Evolutionary conservation across 2,797 vertebrate species (phyloP).

Genomic region (Ctenosaura bakeri): DNA sequence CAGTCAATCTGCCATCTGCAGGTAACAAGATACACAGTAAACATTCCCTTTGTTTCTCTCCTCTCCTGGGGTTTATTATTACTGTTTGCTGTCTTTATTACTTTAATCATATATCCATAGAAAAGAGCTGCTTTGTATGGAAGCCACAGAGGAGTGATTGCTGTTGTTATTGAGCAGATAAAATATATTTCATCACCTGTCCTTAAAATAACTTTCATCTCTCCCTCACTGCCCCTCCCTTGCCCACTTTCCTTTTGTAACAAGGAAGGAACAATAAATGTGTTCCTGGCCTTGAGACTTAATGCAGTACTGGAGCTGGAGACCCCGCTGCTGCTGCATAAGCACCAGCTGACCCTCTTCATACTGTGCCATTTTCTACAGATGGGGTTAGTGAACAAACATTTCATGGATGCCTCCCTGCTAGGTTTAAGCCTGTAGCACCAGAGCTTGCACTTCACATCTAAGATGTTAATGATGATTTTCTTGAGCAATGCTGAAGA

Average conservation of each 20-base stretch:
- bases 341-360: conserved; percentile 65
- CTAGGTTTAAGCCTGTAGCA: conserved; percentile 63
- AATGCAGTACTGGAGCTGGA: conserved; percentile 68
- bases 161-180: conserved; percentile 34
- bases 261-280: conserved; percentile 61
- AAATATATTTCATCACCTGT: conserved; percentile 40
- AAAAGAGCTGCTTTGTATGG: conserved; percentile 28
- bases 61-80: conserved; percentile 44
- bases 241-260: conserved; percentile 29
- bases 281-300: conserved; percentile 62
- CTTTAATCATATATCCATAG: conserved; percentile 27
- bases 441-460: conserved; percentile 68
- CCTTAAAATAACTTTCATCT: conserved; percentile 39
- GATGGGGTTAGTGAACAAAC: conserved; percentile 67
- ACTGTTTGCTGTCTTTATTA: conserved; percentile 50
- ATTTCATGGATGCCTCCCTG: conserved; percentile 65
- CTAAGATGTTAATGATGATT: conserved; percentile 66
- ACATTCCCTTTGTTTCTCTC: conserved; percentile 45
- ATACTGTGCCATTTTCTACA: conserved; percentile 74
- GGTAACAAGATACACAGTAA: conserved; percentile 85
- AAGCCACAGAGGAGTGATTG: conserved; percentile 33
- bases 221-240: neutral
- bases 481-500: conserved; percentile 58
- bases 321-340: conserved; percentile 63
- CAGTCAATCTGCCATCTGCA: conserved; percentile 99